A percentile compares a stretch with the other conserved stretches of the same genome.
These are phyloP conservation scores for Linnaemya tessellans DNA, from an alignment of 2,888 invertebrate species.

Conservation along the genomic window DNA sequence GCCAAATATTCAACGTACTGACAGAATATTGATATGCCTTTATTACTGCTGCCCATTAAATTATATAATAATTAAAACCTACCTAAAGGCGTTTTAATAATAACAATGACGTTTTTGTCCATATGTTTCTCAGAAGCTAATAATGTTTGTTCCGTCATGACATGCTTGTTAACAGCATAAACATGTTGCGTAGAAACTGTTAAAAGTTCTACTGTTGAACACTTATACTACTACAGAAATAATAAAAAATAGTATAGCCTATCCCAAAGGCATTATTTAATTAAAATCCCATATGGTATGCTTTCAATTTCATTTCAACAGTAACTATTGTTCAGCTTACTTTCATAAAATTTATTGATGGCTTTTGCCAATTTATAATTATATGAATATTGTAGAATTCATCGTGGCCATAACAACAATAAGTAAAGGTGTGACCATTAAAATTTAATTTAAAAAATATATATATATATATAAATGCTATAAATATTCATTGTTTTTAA, in stretches of 20 bases:
- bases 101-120: neutral
- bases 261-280: slow-evolving; percentile 39
- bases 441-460: slow-evolving; percentile 19
- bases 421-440: slow-evolving; percentile 20
- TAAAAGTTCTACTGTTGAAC: neutral
- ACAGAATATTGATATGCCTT: too few relatives aligned
- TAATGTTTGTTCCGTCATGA: neutral
- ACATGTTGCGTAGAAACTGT: neutral
- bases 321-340: neutral
- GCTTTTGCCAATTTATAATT: neutral
- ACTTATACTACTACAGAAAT: neutral
- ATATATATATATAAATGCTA: neutral
- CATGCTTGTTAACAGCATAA: neutral
- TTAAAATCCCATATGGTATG: slow-evolving; percentile 22
- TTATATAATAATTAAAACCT: neutral
- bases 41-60: neutral
- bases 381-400: neutral
- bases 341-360: slow-evolving; percentile 8
- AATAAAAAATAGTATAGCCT: slow-evolving; percentile 15
- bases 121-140: neutral
- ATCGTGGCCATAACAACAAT: neutral
- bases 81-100: neutral
- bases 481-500: slow-evolving; percentile 34
- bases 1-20: too few relatives aligned
- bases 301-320: neutral